Base-by-base conservation (phyloP, 2,113 vertebrate genomes). In the Pogona vitticeps region DNA sequence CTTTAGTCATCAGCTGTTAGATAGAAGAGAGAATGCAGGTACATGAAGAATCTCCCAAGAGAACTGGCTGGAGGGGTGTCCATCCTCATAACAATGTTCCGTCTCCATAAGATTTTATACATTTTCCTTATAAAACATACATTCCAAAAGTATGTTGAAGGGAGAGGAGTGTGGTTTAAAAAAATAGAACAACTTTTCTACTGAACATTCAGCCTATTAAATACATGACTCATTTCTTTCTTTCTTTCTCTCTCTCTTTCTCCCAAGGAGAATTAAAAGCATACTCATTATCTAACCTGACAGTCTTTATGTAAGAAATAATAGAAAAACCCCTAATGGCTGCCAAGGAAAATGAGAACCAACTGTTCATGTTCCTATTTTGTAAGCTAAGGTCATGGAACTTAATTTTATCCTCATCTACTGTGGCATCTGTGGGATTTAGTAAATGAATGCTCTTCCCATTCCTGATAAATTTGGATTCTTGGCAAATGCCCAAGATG, bases 371-470 rank as follows among this genome's bases (percentile, higher is more conserved):
- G 85, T 88, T 88, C 79, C n/a, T 28, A 90, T 91, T 89, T 87
- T 28, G 33, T 81, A 92, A 93, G 94, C 89, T 87, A 86, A 90
- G 92, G 93, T 89, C 89, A 2, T 72, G 88, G 92, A 88, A 91
- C 94, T 92, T 92, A 38, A 59, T 91, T 93, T 94, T 87, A 85
- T 89, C 92, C 86, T 91, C 23, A 83, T 78, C 70, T 93, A 94
- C 90, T 85, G 86, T 58, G 82, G 90, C 86, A 91, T 56, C 61
- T 76, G 90, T 89, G 89, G 89, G 89, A 85, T 91, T 91, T 86
- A 76, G 88, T 89, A 89, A 89, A 93, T 81, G 91, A 88, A 90
- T 63, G 5, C 80, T 87, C 83, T 89, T 90, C 82, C 31, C 61
- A 88, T 93, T 88, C 72, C 84, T 89, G 71, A 86, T 81, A 26